Conservation (phyloP, 1,140 invertebrate species). For the Micrasema minimum region DNA sequence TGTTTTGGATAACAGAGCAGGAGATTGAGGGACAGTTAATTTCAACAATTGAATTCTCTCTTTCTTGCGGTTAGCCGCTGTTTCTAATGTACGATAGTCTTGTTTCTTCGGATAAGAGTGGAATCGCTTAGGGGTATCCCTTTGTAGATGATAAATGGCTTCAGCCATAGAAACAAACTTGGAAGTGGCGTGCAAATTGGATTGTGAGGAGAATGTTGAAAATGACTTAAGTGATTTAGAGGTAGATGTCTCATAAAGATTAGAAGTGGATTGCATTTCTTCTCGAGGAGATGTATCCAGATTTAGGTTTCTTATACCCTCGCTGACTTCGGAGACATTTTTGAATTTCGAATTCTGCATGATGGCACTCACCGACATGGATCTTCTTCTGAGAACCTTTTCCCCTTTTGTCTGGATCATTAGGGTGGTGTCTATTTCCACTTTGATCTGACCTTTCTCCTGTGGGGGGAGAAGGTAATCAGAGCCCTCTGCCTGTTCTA, state of each 20-base stretch:
- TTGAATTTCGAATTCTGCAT: slow-evolving; percentile 27
- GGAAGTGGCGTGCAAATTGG: slow-evolving; percentile 21
- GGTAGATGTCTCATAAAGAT: not conserved
- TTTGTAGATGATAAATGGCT: slow-evolving; percentile 61
- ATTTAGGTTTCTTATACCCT: slow-evolving; percentile 5
- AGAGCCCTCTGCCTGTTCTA: not conserved
- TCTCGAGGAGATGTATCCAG: slow-evolving; percentile 5
- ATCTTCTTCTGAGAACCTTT: slow-evolving; percentile 28
- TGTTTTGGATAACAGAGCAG: slow-evolving; percentile 58
- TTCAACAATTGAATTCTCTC: slow-evolving; percentile 53
- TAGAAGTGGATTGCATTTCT: slow-evolving; percentile 8
- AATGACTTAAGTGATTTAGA: slow-evolving; percentile 23
- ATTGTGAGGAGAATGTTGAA: slow-evolving; percentile 30
- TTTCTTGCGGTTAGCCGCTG: slow-evolving; percentile 47
- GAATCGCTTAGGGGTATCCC: slow-evolving; percentile 61
- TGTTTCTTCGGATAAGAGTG: slow-evolving; percentile 54
- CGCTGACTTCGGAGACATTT: slow-evolving; percentile 1
- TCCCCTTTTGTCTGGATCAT: not conserved
- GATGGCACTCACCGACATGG: slow-evolving; percentile 43
- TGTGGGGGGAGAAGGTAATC: not conserved
- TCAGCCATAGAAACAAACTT: slow-evolving; percentile 62
- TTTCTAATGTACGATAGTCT: slow-evolving; percentile 50
- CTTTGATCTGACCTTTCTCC: not conserved
- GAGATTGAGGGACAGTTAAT: slow-evolving; percentile 59
- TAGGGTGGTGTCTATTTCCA: slow-evolving; percentile 46